These are phyloP conservation scores for Notocelia uddmanniana DNA, from an alignment of 2,888 invertebrate genomes.

Conservation along the genomic window DNA sequence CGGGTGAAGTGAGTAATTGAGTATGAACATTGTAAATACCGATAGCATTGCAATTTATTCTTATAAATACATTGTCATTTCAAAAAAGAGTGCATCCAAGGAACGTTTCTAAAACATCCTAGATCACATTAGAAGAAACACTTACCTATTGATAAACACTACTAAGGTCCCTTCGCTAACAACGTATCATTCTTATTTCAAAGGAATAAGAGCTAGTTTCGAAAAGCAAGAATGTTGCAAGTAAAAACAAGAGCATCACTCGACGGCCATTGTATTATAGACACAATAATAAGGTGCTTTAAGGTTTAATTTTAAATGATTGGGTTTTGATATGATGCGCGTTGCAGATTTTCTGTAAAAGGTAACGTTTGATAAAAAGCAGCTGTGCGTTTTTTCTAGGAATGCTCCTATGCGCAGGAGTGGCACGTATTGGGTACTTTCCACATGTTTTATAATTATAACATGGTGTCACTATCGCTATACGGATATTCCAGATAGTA, in stretches of 20 bases:
- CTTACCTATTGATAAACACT: neutral
- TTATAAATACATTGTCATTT: too few relatives aligned
- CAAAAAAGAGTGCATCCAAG: neutral
- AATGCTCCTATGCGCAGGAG: neutral
- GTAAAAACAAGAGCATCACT: neutral
- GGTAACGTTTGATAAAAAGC: constrained; percentile 8
- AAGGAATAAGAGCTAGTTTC: neutral
- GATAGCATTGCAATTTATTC: neutral
- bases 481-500: too few relatives aligned
- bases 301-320: neutral
- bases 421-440: constrained; percentile 7
- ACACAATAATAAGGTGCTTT: neutral
- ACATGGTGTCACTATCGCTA: too few relatives aligned
- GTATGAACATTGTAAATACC: too few relatives aligned
- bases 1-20: too few relatives aligned
- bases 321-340: neutral
- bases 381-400: constrained; percentile 5
- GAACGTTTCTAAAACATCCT: neutral
- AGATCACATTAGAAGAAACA: neutral
- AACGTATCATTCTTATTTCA: neutral
- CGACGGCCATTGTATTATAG: neutral
- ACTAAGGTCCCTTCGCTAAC: neutral
- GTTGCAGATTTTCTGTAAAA: neutral
- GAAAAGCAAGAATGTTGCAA: neutral
- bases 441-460: too few relatives aligned